A percentile compares a stretch with the other conserved stretches of the same genome.
These are phyloP conservation scores for Rhinatrema bivittatum DNA, from an alignment of 2,797 vertebrate species.

Conservation along the genomic window DNA sequence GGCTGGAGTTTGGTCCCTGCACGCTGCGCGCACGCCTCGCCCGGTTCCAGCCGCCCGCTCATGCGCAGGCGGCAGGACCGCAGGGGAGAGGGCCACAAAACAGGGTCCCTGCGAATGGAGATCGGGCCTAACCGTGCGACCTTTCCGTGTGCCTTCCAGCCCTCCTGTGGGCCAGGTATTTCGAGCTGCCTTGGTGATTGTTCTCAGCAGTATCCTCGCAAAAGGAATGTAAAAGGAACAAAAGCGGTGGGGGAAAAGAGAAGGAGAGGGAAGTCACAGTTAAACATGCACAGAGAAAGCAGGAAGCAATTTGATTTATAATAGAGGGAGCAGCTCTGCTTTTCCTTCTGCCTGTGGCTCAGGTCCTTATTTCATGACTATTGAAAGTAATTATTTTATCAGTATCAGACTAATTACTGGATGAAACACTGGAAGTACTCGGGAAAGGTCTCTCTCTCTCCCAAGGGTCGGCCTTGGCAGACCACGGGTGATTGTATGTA, in stretches of 20 bases:
- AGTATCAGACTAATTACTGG: no score
- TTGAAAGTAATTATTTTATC: no score
- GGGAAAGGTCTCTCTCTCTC: no score
- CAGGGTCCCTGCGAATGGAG: constrained; percentile 74
- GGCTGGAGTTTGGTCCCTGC: constrained; percentile 30
- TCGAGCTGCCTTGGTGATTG: constrained; percentile 57
- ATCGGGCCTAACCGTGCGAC: constrained; percentile 79
- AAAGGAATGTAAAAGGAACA: constrained; percentile 61
- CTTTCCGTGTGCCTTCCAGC: constrained; percentile 62
- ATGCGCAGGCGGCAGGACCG: constrained; percentile 41
- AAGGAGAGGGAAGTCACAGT: neutral
- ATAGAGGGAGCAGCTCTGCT: constrained; percentile 26
- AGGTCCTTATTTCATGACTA: no score
- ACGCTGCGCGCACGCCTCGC: no score
- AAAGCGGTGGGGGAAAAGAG: neutral
- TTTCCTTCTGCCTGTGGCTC: constrained; percentile 22
- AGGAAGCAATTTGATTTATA: constrained; percentile 14
- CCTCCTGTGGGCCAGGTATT: constrained; percentile 58
- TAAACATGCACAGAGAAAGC: constrained; percentile 18
- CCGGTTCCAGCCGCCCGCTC: no score
- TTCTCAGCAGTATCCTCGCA: constrained; percentile 67
- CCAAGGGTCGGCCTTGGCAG: no score
- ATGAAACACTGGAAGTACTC: no score
- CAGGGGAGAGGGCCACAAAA: constrained; percentile 51
- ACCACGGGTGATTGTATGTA: no score